phyloP scores from a whole-genome alignment of 2,113 vertebrate species.

The Romanogobio albipinnatus region DNA sequence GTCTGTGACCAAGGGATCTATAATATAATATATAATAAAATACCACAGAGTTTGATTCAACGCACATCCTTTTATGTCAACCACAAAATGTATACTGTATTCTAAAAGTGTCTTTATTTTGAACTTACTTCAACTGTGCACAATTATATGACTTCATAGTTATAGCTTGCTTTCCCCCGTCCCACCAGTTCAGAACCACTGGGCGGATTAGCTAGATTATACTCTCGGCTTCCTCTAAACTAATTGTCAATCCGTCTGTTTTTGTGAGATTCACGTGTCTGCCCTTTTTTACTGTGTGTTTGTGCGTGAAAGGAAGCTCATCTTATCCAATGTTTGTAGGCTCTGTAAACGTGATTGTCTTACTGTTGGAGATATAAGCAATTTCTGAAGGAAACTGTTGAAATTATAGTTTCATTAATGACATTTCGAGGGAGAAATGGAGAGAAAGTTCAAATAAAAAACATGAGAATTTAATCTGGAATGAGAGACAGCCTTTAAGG shows the following conservation, averaged over 20 bases:
- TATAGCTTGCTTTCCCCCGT: neutral
- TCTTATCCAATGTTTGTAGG: neutral
- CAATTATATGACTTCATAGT: neutral
- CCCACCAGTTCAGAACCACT: neutral
- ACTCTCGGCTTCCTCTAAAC: neutral
- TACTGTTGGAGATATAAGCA: neutral
- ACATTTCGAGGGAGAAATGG: neutral
- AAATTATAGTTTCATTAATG: neutral
- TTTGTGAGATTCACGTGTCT: neutral
- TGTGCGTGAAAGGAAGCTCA: too few species aligned
- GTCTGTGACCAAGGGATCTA: neutral
- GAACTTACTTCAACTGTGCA: neutral
- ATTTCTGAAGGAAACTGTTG: neutral
- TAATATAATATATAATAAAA: too few species aligned
- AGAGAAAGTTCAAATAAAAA: neutral
- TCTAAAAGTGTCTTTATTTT: neutral
- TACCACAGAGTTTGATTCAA: neutral
- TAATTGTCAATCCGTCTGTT: neutral
- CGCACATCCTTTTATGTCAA: too few species aligned
- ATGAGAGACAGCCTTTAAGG: neutral
- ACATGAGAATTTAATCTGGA: neutral
- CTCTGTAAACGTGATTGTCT: neutral
- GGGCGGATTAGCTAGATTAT: neutral
- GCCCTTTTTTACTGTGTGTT: neutral
- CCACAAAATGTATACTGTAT: neutral